A percentile compares a stretch with the other conserved stretches of the same genome.
These are phyloP conservation scores for Chionomys nivalis DNA, from an alignment of 2,113 vertebrate species.

Conservation along the genomic window DNA sequence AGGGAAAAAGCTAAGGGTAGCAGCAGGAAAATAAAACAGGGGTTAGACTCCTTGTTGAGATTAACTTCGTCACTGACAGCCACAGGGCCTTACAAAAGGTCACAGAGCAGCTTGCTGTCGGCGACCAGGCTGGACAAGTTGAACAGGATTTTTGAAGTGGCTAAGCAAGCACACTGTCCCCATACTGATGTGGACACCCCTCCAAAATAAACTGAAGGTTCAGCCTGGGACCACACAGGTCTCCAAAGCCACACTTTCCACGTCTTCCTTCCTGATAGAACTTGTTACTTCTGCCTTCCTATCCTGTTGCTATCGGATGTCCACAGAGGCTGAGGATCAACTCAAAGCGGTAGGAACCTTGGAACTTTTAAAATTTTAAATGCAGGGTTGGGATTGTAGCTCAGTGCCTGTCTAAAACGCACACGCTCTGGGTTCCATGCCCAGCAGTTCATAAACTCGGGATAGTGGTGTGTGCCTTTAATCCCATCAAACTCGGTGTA, in stretches of 20 bases:
- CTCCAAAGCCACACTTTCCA: not conserved
- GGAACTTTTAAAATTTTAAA: not conserved
- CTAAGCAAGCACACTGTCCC: conserved; percentile 45
- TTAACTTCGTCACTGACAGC: not conserved
- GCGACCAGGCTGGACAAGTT: conserved; percentile 72
- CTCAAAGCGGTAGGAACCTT: not conserved
- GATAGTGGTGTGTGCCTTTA: not conserved
- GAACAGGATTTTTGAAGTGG: conserved; percentile 76
- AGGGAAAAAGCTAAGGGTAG: not conserved
- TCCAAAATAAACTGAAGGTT: conserved; percentile 49
- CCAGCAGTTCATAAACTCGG: not conserved
- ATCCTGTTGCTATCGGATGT: not conserved
- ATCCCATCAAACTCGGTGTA: not conserved
- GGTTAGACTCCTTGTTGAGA: not conserved
- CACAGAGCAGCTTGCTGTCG: conserved; percentile 1
- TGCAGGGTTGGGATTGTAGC: not conserved
- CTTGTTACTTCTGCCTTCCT: not conserved
- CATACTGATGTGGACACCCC: not conserved
- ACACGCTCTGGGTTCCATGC: not conserved
- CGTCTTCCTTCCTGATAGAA: not conserved
- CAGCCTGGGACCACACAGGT: not conserved
- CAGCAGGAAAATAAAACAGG: not conserved
- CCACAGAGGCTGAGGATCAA: not conserved
- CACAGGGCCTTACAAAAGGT: conserved; percentile 14
- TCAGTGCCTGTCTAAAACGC: not conserved